A percentile compares a stretch with the other conserved stretches of the same genome.
These are phyloP conservation scores for Eudyptes chrysolophus DNA, from an alignment of 2,113 vertebrate genomes.

Conservation along the genomic window DNA sequence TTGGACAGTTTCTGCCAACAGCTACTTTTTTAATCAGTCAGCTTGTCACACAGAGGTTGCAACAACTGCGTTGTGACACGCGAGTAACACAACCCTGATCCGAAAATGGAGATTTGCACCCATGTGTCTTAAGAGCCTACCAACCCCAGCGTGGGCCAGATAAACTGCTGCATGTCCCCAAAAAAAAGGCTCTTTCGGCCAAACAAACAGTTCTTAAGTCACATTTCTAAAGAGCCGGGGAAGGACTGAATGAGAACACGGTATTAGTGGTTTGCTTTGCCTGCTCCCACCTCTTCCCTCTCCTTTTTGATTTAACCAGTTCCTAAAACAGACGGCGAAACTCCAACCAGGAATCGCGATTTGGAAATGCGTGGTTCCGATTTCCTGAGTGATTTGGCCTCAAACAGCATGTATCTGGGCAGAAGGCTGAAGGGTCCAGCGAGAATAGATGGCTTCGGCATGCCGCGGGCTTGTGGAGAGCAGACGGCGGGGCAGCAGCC, in stretches of 20 bases:
- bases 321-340: neutral
- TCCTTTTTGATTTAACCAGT: neutral
- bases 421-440: neutral
- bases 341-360: neutral
- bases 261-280: neutral
- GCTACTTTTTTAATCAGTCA: neutral
- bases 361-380: fast-evolving
- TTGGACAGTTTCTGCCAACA: neutral
- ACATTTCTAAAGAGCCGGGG: neutral
- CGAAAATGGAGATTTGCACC: neutral
- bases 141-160: too few species aligned
- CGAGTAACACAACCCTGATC: neutral
- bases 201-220: neutral
- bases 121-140: neutral
- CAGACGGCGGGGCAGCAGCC: neutral
- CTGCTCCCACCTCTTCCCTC: neutral
- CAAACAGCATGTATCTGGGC: fast-evolving
- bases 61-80: fast-evolving
- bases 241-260: neutral
- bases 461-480: fast-evolving
- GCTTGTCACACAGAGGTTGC: neutral
- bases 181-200: neutral
- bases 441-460: fast-evolving
- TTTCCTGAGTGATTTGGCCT: fast-evolving
- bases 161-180: too few species aligned